These are phyloP conservation scores for Zaprionus bogoriensis DNA, from an alignment of 2,888 invertebrate species.

Conservation along the genomic window DNA sequence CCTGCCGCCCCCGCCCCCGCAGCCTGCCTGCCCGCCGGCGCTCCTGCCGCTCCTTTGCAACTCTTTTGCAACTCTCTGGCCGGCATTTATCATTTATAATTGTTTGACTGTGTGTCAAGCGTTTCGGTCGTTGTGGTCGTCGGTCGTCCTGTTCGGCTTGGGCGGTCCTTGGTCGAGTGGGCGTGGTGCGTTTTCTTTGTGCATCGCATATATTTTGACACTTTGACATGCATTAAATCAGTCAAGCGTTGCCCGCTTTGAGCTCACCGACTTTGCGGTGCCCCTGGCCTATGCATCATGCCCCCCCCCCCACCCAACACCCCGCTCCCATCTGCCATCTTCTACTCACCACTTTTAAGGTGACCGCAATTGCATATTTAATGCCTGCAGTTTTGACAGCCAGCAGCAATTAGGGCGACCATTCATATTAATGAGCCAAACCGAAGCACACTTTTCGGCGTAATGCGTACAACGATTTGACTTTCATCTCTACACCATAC, in stretches of 20 bases:
- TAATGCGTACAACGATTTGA: constrained; percentile 27
- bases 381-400: constrained; percentile 35
- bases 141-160: background rate
- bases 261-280: constrained; percentile 47
- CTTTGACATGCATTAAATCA: constrained; percentile 78
- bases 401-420: constrained; percentile 33
- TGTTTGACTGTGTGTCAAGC: constrained; percentile 62
- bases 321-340: background rate
- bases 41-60: constrained; percentile 1
- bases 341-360: constrained; percentile 20
- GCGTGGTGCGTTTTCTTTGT: constrained; percentile 52
- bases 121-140: constrained; percentile 18
- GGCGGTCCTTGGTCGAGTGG: constrained; percentile 10
- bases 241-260: constrained; percentile 64
- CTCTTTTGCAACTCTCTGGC: constrained; percentile 20
- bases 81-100: constrained; percentile 75
- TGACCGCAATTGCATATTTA: constrained; percentile 46
- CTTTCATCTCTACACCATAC: background rate
- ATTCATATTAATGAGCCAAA: constrained; percentile 48
- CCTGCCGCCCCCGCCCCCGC: background rate
- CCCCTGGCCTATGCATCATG: background rate
- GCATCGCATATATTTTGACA: constrained; percentile 72
- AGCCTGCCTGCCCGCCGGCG: constrained; percentile 3
- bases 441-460: constrained; percentile 22
- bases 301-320: background rate